phyloP scores from a whole-genome alignment of 1,140 invertebrate species.

The Conus betulinus region DNA sequence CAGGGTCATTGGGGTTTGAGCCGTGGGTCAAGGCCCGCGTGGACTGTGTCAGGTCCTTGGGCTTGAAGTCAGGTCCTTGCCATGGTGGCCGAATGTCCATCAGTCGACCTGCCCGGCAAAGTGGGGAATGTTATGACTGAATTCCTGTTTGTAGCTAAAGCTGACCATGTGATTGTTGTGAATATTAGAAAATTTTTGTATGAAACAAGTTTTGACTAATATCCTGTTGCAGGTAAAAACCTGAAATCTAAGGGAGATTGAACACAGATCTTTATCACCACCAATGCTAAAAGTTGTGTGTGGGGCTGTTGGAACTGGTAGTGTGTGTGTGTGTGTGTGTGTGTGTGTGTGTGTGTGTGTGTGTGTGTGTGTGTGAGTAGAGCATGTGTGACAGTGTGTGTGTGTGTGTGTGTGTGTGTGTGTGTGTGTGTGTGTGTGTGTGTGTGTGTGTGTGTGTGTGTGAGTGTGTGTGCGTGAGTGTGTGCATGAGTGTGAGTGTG shows the following conservation, averaged over 20 bases:
- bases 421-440: conserved; percentile 1
- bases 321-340: conserved; percentile 2
- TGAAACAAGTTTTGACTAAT: no score
- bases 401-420: neutral
- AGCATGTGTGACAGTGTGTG: no score
- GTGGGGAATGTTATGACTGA: no score
- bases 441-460: conserved; percentile 11
- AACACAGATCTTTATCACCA: no score
- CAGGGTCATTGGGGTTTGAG: conserved; percentile 69
- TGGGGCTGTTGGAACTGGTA: no score
- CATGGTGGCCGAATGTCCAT: conserved; percentile 63
- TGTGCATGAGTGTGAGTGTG: no score
- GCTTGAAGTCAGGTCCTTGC: conserved; percentile 58
- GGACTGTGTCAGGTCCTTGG: conserved; percentile 67
- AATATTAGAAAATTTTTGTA: no score
- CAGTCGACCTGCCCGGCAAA: conserved; percentile 43
- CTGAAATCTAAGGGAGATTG: no score
- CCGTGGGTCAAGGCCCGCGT: conserved; percentile 62
- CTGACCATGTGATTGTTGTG: no score
- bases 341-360: neutral
- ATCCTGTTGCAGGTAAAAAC: no score
- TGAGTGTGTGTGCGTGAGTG: neutral
- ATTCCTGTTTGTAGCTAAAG: no score
- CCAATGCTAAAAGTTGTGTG: no score
- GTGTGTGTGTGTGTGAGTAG: neutral